Evolutionary conservation across 1,140 invertebrate species (phyloP), one percentile per base, ranked within the genome.

Genomic region (Matsumurasca onukii): DNA sequence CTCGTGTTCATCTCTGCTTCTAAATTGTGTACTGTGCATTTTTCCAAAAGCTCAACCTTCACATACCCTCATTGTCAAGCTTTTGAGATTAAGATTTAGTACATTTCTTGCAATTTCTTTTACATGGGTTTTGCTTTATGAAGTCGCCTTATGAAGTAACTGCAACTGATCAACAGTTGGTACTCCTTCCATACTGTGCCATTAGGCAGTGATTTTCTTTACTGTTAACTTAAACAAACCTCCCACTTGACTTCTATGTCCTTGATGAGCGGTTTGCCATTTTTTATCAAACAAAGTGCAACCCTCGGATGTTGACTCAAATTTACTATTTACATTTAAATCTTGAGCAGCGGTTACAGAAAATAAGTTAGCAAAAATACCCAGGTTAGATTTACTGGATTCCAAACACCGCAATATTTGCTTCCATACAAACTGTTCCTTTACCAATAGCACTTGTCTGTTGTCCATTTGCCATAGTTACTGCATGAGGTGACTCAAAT

Each of bases 31-130:
- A 22, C 73, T 34, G 67, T 69, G 39, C 59, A 71, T 72, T 57
- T 78, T 78, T 25, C 75, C 77, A 68, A 70, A 72, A 12, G 59
- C 66, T 72, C 77, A 78, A 12, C 70, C 68, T 68, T 61, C 29
- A 68, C 75, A 74, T 51, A 51, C 49, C n/a, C 49, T 51, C 3
- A n/a, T 51, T 51, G 49, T 51, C 49, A n/a, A n/a, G 49, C 39
- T 45, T n/a, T n/a, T 45, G 39, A 45, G 39, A 45, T 45, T 45
- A n/a, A 45, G 39, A 45, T 45, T 45, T n/a, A 45, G n/a, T 45
- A 12, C 39, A 9, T n/a, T 45, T n/a, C 39, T 45, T 45, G 39
- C 39, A 45, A 45, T 45, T 45, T 45, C 39, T 45, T 45, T 9
- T 45, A 45, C n/a, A 45, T 45, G 39, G n/a, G 39, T 45, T 45